Percentiles rank a stretch among this genome's conserved stretches.
Conservation (phyloP, 1,140 invertebrate genomes). For the Octopus bimaculoides region DNA sequence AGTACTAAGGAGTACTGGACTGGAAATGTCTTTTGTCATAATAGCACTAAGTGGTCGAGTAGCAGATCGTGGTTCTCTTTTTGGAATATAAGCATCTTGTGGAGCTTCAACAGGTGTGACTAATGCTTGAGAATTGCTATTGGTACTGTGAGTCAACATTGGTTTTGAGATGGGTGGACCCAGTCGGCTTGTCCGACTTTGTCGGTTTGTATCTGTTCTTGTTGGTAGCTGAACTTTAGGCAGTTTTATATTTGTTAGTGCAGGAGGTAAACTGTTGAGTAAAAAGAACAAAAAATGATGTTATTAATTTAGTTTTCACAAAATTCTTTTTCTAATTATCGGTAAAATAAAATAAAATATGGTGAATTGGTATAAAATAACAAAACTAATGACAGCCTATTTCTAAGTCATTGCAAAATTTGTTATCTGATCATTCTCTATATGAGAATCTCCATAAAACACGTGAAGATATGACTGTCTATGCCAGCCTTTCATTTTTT, state of each 20-base stretch:
- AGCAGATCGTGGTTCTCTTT: conserved; percentile 26
- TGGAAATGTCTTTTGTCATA: conserved; percentile 25
- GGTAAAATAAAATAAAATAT: too few relatives aligned
- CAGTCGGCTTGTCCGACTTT: conserved; percentile 4
- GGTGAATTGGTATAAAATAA: too few relatives aligned
- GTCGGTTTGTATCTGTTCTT: conserved; percentile 14
- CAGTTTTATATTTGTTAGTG: background rate
- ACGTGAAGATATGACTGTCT: too few relatives aligned
- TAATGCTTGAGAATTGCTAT: conserved; percentile 1
- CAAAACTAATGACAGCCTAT: too few relatives aligned
- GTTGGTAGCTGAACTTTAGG: background rate
- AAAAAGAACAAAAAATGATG: background rate
- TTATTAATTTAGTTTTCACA: too few relatives aligned
- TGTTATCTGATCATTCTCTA: too few relatives aligned
- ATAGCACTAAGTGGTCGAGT: conserved; percentile 10
- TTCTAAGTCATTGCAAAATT: too few relatives aligned
- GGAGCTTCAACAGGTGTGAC: conserved; percentile 8
- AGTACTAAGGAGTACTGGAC: conserved; percentile 31
- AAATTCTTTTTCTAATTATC: too few relatives aligned
- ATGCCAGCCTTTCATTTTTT: too few relatives aligned
- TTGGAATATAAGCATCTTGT: conserved; percentile 15
- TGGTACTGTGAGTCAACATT: conserved; percentile 12
- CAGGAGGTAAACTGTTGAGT: background rate
- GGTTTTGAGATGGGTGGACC: conserved; percentile 10
- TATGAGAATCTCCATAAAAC: too few relatives aligned